Conservation (phyloP, 2,113 vertebrate genomes). For the Arvicanthis niloticus region DNA sequence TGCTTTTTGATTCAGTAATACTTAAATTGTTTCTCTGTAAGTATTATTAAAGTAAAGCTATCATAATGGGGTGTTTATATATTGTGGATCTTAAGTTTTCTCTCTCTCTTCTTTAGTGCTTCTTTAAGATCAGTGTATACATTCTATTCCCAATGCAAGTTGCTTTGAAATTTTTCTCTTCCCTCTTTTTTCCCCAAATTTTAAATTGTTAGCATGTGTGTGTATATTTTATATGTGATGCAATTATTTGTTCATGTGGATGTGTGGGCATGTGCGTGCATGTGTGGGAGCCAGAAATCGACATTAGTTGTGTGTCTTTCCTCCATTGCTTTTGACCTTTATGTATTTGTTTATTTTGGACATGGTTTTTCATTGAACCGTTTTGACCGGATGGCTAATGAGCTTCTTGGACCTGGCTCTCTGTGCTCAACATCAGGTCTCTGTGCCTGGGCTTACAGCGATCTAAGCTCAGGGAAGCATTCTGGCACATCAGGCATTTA, state of each 20-base stretch:
- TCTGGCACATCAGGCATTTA: too few species aligned
- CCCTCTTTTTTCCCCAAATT: neutral
- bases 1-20: slow-evolving; percentile 41
- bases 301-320: neutral
- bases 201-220: neutral
- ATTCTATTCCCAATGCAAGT: neutral
- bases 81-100: neutral
- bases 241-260: neutral
- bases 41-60: slow-evolving; percentile 4
- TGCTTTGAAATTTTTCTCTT: slow-evolving; percentile 34
- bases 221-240: neutral
- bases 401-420: too few species aligned
- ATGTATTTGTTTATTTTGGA: neutral
- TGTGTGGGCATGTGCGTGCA: too few species aligned
- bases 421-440: too few species aligned
- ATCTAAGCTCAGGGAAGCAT: neutral
- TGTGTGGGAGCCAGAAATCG: neutral
- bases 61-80: neutral
- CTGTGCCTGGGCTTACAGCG: neutral
- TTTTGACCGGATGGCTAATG: neutral
- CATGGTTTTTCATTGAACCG: too few species aligned
- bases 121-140: neutral
- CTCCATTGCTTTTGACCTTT: neutral
- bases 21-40: slow-evolving; percentile 35
- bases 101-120: neutral